Evolutionary conservation across 2,888 invertebrate species (phyloP), one percentile per base, ranked within the genome.

Genomic region (Opisthograptis luteolata): DNA sequence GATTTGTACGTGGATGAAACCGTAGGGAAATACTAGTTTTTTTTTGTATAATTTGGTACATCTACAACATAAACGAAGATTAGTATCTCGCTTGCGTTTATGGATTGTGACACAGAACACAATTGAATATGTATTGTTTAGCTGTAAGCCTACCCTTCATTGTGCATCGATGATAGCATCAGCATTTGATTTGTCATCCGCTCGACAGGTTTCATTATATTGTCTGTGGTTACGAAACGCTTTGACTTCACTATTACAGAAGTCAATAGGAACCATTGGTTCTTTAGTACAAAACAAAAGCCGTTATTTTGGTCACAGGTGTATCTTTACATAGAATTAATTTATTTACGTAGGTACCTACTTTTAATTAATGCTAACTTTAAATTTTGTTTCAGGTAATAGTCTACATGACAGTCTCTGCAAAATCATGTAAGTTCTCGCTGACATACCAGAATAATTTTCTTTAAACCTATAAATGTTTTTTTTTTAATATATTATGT

Each of bases 51-150:
- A n/a, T n/a, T n/a, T n/a, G n/a, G n/a, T n/a, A n/a, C n/a, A n/a
- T n/a, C n/a, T n/a, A n/a, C n/a, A n/a, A n/a, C n/a, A n/a, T n/a
- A 24, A 2, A 8, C n/a, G 1, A 25, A 8, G 1, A 10, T 7
- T 20, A 13, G 9, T 30, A 20, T 20, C 15, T 32, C 44, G 9
- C 36, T 19, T 7, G 27, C 31, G 35, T 2, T 31, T 25, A 8
- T 53, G 9, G 12, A 6, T 61, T 62, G 55, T 5, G 47, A 55
- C 50, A 57, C 44, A 54, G 32, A 22, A 37, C 51, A 40, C 34
- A 62, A 64, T 72, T 70, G 62, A 65, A 69, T 72, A 70, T 67
- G 65, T 58, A 71, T 73, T 73, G 70, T 68, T 65, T 59, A 57
- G 46, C 44, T 55, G 39, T 27, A 40, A 58, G 61, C 56, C 51